phyloP scores from a whole-genome alignment of 2,113 vertebrate genomes.

The Hoplias malabaricus region DNA sequence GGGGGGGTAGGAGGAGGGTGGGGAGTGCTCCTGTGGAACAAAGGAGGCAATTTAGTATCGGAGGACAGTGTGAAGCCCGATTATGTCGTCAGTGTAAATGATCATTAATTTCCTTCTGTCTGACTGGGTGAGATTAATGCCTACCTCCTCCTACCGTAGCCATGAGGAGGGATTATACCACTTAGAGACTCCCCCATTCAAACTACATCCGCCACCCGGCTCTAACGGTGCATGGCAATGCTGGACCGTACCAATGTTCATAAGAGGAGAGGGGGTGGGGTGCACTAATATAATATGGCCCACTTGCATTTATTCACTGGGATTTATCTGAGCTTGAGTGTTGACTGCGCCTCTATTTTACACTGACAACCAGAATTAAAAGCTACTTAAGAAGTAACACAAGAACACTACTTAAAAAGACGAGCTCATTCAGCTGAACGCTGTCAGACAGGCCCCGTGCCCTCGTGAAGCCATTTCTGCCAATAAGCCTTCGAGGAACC shows the following conservation, averaged over 20 bases:
- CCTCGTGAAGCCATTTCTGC: background rate
- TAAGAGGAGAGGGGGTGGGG: background rate
- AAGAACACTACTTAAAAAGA: slow-evolving; percentile 18
- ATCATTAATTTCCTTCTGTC: slow-evolving; percentile 78
- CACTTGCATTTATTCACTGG: background rate
- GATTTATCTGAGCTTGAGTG: slow-evolving; percentile 8
- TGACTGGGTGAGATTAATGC: slow-evolving; percentile 72
- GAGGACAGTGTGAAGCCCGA: slow-evolving; percentile 74
- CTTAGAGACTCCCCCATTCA: slow-evolving; percentile 32
- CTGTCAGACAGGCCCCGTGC: background rate
- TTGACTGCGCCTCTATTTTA: slow-evolving; percentile 24
- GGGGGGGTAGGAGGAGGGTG: slow-evolving; percentile 60
- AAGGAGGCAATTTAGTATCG: slow-evolving; percentile 75
- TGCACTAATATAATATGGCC: background rate
- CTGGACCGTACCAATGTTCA: background rate
- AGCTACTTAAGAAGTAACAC: slow-evolving; percentile 9
- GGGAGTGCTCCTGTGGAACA: slow-evolving; percentile 68
- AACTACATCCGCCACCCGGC: slow-evolving; percentile 10
- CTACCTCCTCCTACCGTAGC: slow-evolving; percentile 47
- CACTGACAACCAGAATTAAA: slow-evolving; percentile 19
- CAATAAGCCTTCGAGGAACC: slow-evolving; percentile 15
- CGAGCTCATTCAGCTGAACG: background rate
- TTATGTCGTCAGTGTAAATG: slow-evolving; percentile 78
- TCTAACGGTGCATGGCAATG: background rate
- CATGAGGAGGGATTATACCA: slow-evolving; percentile 52